Evolutionary conservation across 2,888 invertebrate genomes (phyloP).

Genomic region (Glyphotaelius pellucidus): DNA sequence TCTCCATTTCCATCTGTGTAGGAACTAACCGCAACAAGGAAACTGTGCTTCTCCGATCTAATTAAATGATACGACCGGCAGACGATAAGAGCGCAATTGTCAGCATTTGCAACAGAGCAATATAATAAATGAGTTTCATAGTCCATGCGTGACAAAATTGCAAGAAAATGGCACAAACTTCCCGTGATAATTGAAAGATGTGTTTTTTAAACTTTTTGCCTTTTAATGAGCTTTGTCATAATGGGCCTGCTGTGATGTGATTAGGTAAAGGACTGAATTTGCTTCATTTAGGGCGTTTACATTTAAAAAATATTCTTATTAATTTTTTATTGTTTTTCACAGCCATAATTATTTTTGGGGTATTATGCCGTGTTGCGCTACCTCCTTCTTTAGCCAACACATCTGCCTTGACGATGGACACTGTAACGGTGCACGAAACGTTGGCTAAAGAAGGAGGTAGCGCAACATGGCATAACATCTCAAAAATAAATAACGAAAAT

Average conservation of each 20-base stretch:
- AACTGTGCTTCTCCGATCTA: slow-evolving; percentile 27
- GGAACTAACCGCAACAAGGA: slow-evolving; percentile 15
- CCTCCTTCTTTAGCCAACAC: no score
- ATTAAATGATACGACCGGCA: slow-evolving; percentile 41
- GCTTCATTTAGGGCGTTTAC: no score
- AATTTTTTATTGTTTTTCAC: no score
- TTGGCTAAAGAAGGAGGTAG: no score
- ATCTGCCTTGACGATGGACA: no score
- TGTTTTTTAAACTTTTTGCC: background rate
- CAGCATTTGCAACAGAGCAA: background rate
- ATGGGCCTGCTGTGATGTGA: background rate
- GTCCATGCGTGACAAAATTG: background rate
- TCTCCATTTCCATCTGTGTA: background rate
- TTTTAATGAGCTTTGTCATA: background rate
- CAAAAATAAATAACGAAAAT: no score
- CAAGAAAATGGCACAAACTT: background rate
- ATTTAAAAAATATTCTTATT: no score
- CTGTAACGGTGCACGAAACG: no score
- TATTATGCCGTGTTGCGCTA: no score
- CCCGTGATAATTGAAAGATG: background rate
- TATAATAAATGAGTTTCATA: slow-evolving; percentile 5
- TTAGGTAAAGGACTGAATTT: background rate
- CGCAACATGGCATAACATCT: no score
- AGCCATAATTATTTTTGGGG: no score
- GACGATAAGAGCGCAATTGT: slow-evolving; percentile 12